Base-by-base conservation (phyloP, 2,797 vertebrate species). In the Dicrostonyx torquatus region DNA sequence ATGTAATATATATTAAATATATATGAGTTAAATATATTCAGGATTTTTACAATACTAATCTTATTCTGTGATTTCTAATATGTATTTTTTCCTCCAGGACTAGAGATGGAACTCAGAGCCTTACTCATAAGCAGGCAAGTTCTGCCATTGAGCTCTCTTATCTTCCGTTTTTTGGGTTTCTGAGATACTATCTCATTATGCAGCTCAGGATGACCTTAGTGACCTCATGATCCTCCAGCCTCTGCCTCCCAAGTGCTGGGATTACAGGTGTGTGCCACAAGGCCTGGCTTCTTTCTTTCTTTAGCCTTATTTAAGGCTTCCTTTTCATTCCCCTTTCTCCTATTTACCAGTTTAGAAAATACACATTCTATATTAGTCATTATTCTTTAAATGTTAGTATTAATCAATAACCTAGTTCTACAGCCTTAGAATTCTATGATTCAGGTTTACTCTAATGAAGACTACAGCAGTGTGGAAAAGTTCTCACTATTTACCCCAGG, bases 21-120 rank as follows among this genome's bases (percentile, higher is more conserved):
- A 58, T 58, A 22, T 58, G 55, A 58, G 7, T 70, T 50, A 29
- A 53, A 53, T 40, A 72, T 72, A 87, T 13, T 72, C 66, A 72
- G n/a, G 14, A 31, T 55, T 40, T 86, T 72, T 88, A 62, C 6
- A 77, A 64, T 77, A 82, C 22, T 58, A 11, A 37, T 26, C 40
- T 95, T 40, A 93, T 26, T 91, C 72, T 89, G 18, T 48, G 90
- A 86, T 91, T 93, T 91, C 87, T 77, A 82, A 75, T 17, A 50
- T 22, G 40, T 75, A 40, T 68, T 88, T 86, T 50, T n/a, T 62
- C 8, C 15, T 87, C 43, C 24, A 64, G 73, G 73, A 26, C 58
- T 89, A 50, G 87, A 89, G 76, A 37, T 43, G 14, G 58, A 90
- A 78, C 22, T 6, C 58, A 62, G 75, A 26, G 34, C 34, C 58